Evolutionary conservation across 2,113 vertebrate genomes (phyloP).

Genomic region (Riparia riparia): DNA sequence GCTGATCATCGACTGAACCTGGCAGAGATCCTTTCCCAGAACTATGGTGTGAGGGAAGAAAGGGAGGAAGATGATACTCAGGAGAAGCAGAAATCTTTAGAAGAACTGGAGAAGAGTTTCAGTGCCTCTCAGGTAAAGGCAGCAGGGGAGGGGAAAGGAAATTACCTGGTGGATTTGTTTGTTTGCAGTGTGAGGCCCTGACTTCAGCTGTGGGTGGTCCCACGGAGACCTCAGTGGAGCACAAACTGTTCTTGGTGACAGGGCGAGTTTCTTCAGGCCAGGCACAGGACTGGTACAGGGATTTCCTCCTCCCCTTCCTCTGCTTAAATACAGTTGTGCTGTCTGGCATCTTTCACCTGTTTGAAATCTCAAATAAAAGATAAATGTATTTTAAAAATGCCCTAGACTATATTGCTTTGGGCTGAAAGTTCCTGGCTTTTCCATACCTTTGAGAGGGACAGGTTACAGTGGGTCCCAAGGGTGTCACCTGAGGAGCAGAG

Average conservation of each 20-base stretch:
- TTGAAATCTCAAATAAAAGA: neutral
- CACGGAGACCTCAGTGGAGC: neutral
- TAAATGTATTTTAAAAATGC: neutral
- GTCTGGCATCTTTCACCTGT: neutral
- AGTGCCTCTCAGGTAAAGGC: conserved; percentile 71
- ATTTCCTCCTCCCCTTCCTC: neutral
- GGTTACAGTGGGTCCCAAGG: neutral
- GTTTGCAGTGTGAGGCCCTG: neutral
- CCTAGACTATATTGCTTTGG: neutral
- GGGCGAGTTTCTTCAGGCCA: neutral
- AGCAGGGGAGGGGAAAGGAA: neutral
- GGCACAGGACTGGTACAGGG: neutral
- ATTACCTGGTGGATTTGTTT: neutral
- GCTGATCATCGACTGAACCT: conserved; percentile 78
- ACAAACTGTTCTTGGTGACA: neutral
- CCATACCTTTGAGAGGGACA: neutral
- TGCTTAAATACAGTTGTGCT: neutral
- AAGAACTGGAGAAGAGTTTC: conserved; percentile 80
- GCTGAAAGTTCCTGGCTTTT: neutral
- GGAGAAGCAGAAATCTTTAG: conserved; percentile 73
- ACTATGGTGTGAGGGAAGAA: conserved; percentile 77
- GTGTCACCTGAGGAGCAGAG: neutral
- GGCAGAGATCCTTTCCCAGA: conserved; percentile 82
- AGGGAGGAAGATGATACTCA: conserved; percentile 36
- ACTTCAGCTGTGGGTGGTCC: neutral